A percentile compares a stretch with the other conserved stretches of the same genome.
phyloP scores from a whole-genome alignment of 2,797 vertebrate genomes.

The Clamator glandarius region DNA sequence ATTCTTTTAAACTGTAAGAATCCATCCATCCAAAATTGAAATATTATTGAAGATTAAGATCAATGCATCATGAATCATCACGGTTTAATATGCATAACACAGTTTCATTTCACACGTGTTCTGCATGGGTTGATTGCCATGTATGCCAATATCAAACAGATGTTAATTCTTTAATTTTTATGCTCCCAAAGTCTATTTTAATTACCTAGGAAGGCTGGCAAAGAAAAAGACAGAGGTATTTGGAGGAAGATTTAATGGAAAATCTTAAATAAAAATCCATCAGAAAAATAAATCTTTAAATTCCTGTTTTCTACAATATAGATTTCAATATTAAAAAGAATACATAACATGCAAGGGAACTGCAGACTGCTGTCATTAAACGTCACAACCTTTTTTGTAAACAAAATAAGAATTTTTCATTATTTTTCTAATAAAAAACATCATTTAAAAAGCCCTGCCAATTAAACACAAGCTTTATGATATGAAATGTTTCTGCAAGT shows the following conservation, averaged over 20 bases:
- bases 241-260: background rate
- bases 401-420: background rate
- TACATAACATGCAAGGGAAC: background rate
- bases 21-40: background rate
- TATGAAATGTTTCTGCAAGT: background rate
- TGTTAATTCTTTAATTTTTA: conserved; percentile 28
- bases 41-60: background rate
- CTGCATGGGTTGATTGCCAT: conserved; percentile 8
- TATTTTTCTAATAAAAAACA: background rate
- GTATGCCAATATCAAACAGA: conserved; percentile 37
- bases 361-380: background rate
- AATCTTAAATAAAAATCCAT: conserved; percentile 18
- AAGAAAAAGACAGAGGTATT: background rate
- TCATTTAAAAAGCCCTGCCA: background rate
- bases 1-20: background rate
- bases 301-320: background rate
- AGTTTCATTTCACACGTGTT: conserved; percentile 31
- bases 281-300: background rate
- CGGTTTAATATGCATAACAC: background rate
- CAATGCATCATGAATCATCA: conserved; percentile 21
- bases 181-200: conserved; percentile 18
- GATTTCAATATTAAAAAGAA: background rate
- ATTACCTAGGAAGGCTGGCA: background rate
- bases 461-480: background rate
- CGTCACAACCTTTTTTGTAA: background rate